A percentile compares a stretch with the other conserved stretches of the same genome.
Evolutionary conservation across 37 sponge, comb jelly and placozoan species (phyloP).

Genomic region (Eunapius fragilis): DNA sequence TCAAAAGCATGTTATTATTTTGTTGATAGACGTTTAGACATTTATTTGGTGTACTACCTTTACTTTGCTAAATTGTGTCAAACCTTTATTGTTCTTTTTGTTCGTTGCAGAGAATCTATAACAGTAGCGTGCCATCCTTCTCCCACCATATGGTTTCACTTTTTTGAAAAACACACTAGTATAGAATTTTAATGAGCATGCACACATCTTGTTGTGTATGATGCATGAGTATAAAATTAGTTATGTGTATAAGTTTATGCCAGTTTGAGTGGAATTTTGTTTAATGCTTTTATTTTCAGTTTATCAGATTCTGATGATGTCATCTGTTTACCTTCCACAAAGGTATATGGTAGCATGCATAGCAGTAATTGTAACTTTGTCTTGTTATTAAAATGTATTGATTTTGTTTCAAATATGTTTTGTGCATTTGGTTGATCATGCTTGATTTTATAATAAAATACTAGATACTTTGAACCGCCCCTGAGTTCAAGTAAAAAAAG

Average conservation of each 20-base stretch:
- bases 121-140: background rate
- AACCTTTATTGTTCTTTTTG: background rate
- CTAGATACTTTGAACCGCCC: background rate
- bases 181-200: background rate
- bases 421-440: background rate
- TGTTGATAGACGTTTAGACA: background rate
- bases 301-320: background rate
- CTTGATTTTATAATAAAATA: background rate
- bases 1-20: background rate
- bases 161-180: background rate
- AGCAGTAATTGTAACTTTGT: background rate
- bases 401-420: background rate
- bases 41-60: background rate
- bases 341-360: background rate
- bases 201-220: background rate
- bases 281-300: background rate
- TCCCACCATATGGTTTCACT: background rate
- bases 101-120: background rate
- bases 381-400: background rate
- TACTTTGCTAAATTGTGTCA: background rate
- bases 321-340: background rate
- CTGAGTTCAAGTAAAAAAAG: background rate
- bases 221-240: background rate
- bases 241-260: background rate
- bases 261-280: background rate